These are phyloP conservation scores for Anguilla marmorata DNA, from an alignment of 2,797 vertebrate genomes.

Conservation along the genomic window DNA sequence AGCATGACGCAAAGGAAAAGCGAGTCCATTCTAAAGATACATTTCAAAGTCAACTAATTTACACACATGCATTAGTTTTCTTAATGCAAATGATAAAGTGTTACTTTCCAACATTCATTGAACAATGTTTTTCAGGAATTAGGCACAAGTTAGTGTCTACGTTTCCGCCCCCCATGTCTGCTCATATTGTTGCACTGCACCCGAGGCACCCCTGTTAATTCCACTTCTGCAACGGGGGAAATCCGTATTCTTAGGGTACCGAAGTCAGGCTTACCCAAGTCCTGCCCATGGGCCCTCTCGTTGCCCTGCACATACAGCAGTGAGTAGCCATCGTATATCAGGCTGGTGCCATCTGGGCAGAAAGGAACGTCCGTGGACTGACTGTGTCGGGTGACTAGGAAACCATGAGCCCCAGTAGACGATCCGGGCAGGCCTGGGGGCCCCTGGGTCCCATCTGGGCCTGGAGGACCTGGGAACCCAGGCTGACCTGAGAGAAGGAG, in stretches of 20 bases:
- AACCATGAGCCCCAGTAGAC: conserved; percentile 70
- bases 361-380: conserved; percentile 77
- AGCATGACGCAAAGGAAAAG: too few relatives aligned
- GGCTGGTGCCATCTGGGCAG: conserved; percentile 77
- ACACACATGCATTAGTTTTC: neutral
- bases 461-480: conserved; percentile 76
- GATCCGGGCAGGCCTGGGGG: conserved; percentile 70
- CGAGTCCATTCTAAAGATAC: too few relatives aligned
- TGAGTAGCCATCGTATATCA: conserved; percentile 85
- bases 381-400: conserved; percentile 89
- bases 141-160: too few relatives aligned
- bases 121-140: too few relatives aligned
- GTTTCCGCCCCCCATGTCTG: too few relatives aligned
- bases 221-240: neutral
- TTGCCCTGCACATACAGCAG: conserved; percentile 90
- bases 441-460: conserved; percentile 76
- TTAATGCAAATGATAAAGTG: neutral
- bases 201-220: neutral
- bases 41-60: neutral
- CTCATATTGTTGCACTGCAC: too few relatives aligned
- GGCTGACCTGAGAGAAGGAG: conserved; percentile 64
- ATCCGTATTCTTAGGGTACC: neutral
- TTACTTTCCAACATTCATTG: too few relatives aligned
- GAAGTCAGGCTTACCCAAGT: conserved; percentile 74
- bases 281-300: conserved; percentile 87